Evolutionary conservation across 2,797 vertebrate genomes (phyloP), one percentile per base, ranked within the genome.

Genomic region (Myripristis murdjan): DNA sequence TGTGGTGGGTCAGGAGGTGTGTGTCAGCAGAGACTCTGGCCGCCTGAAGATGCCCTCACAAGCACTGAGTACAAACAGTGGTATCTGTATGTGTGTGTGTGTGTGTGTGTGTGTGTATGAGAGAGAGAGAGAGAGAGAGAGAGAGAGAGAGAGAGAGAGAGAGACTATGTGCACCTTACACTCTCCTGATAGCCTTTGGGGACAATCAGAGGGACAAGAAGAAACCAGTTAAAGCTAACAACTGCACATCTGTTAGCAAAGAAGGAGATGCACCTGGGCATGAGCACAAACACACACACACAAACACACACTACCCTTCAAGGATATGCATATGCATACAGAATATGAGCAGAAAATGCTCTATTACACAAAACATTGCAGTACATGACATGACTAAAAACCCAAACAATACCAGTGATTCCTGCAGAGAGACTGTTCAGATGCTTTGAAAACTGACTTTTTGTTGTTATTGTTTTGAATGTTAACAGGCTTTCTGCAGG

Each of bases 201-300:
- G 81, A 79, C 49, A 74, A 65, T 47, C 56, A 64, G 39, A 44
- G 2, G 52, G 73, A 84, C 71, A 41, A 41, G 14, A 14, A 81
- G 57, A 60, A 23, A 14, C 22, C 47, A 37, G 54, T 35, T 41
- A 4, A 41, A 41, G 39, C 14, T 41, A 41, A 14, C 12, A 15
- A 14, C 39, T 41, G 39, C 39, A 39, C 37, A 41, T 14, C 39
- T 41, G 39, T 41, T 41, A 41, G 39, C 12, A 41, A 41, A 41
- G 39, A 14, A 15, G 39, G 39, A 41, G 12, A 41, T 41, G 39
- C 39, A 14, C 37, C 37, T 39, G 37, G 37, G 37, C 37, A 39
- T 14, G 37, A 39, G 12, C 37, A 39, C 37, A 37, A 7, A 37
- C 7, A 35, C 12, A 39, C 37, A 39, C 37, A 15, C 39, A 41